These are phyloP conservation scores for Drosophila limbata DNA, from an alignment of 2,888 invertebrate genomes.

Conservation along the genomic window DNA sequence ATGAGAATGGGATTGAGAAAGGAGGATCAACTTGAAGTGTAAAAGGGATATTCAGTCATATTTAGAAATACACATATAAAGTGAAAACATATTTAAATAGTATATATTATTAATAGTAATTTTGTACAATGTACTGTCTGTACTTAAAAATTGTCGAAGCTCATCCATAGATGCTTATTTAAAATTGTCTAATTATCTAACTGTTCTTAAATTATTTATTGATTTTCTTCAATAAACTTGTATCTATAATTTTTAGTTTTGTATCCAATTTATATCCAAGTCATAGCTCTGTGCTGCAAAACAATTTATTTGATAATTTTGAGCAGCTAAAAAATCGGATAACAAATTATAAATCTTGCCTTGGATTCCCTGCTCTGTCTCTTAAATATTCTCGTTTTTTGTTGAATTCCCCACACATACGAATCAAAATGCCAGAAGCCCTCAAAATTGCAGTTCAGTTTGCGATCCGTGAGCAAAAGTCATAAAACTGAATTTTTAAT, in stretches of 20 bases:
- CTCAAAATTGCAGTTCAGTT: constrained; percentile 28
- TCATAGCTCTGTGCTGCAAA: not conserved
- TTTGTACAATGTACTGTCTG: too few species aligned
- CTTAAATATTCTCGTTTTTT: not conserved
- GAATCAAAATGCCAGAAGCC: constrained; percentile 35
- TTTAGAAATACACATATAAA: too few species aligned
- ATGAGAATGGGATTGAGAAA: not conserved
- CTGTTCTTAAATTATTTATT: too few species aligned
- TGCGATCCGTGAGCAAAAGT: constrained; percentile 45
- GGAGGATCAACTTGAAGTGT: not conserved
- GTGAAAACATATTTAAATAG: too few species aligned
- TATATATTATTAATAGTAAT: too few species aligned
- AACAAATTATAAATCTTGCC: constrained; percentile 7
- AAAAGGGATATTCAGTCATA: not conserved
- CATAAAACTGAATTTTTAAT: constrained; percentile 69
- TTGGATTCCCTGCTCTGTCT: not conserved
- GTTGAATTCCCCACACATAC: constrained; percentile 16
- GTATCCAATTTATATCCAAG: too few species aligned
- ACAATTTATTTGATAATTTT: not conserved
- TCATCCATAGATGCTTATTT: too few species aligned
- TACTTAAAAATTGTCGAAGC: too few species aligned
- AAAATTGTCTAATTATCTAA: too few species aligned
- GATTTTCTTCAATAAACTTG: too few species aligned
- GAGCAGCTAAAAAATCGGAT: constrained; percentile 7
- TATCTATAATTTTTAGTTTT: too few species aligned